Evolutionary conservation across 2,888 invertebrate species (phyloP), one percentile per base, ranked within the genome.

Genomic region (Drosophila incognita): DNA sequence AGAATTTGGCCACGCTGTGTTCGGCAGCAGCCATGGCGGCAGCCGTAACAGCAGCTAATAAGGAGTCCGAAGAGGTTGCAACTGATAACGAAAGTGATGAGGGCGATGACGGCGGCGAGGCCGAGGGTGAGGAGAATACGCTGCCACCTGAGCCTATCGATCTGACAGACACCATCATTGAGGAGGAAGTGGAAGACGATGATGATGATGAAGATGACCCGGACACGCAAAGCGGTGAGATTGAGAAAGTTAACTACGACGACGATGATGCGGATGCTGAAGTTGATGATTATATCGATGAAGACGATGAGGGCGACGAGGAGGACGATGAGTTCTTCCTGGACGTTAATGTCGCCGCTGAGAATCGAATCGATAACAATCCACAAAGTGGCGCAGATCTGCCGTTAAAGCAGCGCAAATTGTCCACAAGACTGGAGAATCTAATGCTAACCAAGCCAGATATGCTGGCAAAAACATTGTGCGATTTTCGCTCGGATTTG

Each of bases 401-500:
- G 52, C 84, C 83, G 0, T 56, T 81, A 4, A 92, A 92, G 68
- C 90, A 84, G 40, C 90, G 90, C 36, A 91, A 92, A 64, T 71
- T 92, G 61, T 87, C 92, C 1, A 91, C 92, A 63, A 87, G 91
- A 38, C 74, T 93, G 52, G 92, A 92, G 62, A 93, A 93, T 70
- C 76, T 93, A 11, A 93, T 92, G 59, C 83, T 92, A 24, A 84
- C 92, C 11, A 91, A 92, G 68, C 90, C 91, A 1, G 92, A 92
- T 40, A 91, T 92, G 68, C 87, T 93, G 62, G 87, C 92, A 13
- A 93, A 93, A 67, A 90, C 92, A 6, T 70, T 93, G 51, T 92
- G 92, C 58, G 93, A 93, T 65, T 92, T 92, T 70, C 92, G 93
- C 51, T 91, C 91, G 60, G 93, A 93, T 78, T 81, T 93, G 42